Conservation (phyloP, 2,888 invertebrate genomes). For the Agonopterix arenella region DNA sequence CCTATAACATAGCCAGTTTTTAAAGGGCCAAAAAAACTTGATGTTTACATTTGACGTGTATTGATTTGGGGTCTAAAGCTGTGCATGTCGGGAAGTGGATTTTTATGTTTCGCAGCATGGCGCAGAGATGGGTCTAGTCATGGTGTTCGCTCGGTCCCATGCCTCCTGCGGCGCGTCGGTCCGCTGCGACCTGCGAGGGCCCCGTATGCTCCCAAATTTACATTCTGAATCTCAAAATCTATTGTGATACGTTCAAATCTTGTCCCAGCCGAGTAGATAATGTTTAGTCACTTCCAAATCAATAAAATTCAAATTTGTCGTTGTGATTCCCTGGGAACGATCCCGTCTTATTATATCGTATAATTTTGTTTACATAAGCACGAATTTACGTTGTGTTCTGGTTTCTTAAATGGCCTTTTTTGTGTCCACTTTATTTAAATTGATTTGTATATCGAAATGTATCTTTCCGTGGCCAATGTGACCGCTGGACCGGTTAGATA, state of each 20-base stretch:
- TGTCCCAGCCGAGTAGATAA: slow-evolving; percentile 29
- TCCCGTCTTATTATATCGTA: slow-evolving; percentile 23
- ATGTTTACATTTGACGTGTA: slow-evolving; percentile 41
- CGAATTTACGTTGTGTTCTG: slow-evolving; percentile 17
- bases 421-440: slow-evolving; percentile 14
- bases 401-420: slow-evolving; percentile 21
- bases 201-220: slow-evolving; percentile 57
- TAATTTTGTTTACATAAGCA: slow-evolving; percentile 39
- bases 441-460: slow-evolving; percentile 8
- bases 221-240: slow-evolving; percentile 50
- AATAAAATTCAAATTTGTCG: slow-evolving; percentile 49
- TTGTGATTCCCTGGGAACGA: slow-evolving; percentile 30
- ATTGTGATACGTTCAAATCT: slow-evolving; percentile 28
- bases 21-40: slow-evolving; percentile 35
- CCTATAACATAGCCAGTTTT: slow-evolving; percentile 32
- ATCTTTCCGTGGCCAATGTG: slow-evolving; percentile 5
- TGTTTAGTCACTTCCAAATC: slow-evolving; percentile 44
- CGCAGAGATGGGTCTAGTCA: slow-evolving; percentile 52
- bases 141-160: slow-evolving; percentile 37
- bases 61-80: slow-evolving; percentile 53
- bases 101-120: slow-evolving; percentile 71
- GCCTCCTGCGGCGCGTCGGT: slow-evolving; percentile 49
- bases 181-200: slow-evolving; percentile 38
- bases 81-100: slow-evolving; percentile 60
- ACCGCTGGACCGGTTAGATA: slow-evolving; percentile 7